Percentiles rank a stretch among this genome's conserved stretches.
Conservation (phyloP, 2,797 vertebrate genomes). For the Pangasius djambal region DNA sequence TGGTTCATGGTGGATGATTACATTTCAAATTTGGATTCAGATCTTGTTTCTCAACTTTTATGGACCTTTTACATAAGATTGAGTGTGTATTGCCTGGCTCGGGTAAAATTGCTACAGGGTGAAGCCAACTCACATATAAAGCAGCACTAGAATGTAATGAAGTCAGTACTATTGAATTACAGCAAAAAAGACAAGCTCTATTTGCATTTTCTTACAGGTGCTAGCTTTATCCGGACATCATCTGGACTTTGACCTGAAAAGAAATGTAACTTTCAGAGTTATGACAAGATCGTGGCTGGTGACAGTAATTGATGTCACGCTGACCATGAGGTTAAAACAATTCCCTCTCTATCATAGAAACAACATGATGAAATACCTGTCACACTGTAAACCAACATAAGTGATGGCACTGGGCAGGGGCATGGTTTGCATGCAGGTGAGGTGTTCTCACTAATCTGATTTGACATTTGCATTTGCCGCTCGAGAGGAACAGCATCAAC, state of each 20-base stretch:
- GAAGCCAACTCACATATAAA: slow-evolving; percentile 47
- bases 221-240: slow-evolving; percentile 15
- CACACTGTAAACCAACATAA: slow-evolving; percentile 54
- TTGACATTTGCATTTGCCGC: slow-evolving; percentile 62
- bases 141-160: slow-evolving; percentile 32
- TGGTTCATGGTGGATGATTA: slow-evolving; percentile 58
- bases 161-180: slow-evolving; percentile 40
- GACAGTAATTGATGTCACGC: slow-evolving; percentile 41
- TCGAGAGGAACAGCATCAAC: slow-evolving; percentile 54
- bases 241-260: slow-evolving; percentile 32
- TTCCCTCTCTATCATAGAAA: slow-evolving; percentile 56
- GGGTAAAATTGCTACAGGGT: slow-evolving; percentile 32
- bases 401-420: slow-evolving; percentile 54
- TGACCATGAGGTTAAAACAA: slow-evolving; percentile 55
- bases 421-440: slow-evolving; percentile 52
- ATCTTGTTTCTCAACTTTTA: slow-evolving; percentile 55
- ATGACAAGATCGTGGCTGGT: slow-evolving; percentile 36
- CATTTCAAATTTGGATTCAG: slow-evolving; percentile 60
- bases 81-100: slow-evolving; percentile 53
- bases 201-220: neutral
- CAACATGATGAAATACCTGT: slow-evolving; percentile 57
- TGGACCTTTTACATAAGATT: slow-evolving; percentile 58
- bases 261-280: slow-evolving; percentile 42
- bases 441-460: slow-evolving; percentile 58
- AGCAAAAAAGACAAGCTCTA: slow-evolving; percentile 24